These are phyloP conservation scores for Alouatta palliata DNA, from an alignment of 2,113 vertebrate genomes.

Conservation along the genomic window DNA sequence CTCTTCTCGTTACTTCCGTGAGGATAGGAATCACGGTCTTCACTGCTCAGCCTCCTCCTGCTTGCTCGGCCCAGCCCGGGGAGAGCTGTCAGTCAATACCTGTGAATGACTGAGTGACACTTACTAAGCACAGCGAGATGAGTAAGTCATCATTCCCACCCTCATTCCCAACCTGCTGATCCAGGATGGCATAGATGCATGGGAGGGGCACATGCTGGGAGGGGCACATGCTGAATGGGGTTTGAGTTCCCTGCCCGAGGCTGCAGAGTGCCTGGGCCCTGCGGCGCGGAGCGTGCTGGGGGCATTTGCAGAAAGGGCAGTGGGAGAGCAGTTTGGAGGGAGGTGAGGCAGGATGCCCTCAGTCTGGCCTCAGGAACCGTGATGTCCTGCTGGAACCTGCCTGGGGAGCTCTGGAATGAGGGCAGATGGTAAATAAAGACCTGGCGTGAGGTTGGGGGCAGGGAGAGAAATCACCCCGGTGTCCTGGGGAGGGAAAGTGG, in stretches of 20 bases:
- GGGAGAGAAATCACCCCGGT: neutral
- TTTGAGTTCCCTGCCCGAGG: neutral
- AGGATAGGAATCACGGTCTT: neutral
- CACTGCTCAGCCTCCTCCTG: accelerated
- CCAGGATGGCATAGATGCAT: accelerated
- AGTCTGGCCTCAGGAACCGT: accelerated
- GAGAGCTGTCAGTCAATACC: accelerated
- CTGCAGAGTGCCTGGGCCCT: too few relatives aligned
- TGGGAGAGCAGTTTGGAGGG: neutral
- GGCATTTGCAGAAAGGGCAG: neutral
- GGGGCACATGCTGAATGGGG: accelerated
- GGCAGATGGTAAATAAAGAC: neutral
- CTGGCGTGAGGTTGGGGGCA: neutral
- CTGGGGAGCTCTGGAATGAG: neutral
- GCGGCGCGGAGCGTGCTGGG: accelerated
- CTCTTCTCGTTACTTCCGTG: accelerated
- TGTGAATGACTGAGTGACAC: accelerated
- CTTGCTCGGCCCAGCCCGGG: accelerated
- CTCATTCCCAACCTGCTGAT: too few relatives aligned
- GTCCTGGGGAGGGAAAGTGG: neutral
- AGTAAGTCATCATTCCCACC: accelerated
- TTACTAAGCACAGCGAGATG: accelerated
- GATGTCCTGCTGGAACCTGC: neutral
- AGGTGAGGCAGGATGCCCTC: accelerated
- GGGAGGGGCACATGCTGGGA: accelerated